phyloP scores from a whole-genome alignment of 2,113 vertebrate genomes.

The Struthio camelus region DNA sequence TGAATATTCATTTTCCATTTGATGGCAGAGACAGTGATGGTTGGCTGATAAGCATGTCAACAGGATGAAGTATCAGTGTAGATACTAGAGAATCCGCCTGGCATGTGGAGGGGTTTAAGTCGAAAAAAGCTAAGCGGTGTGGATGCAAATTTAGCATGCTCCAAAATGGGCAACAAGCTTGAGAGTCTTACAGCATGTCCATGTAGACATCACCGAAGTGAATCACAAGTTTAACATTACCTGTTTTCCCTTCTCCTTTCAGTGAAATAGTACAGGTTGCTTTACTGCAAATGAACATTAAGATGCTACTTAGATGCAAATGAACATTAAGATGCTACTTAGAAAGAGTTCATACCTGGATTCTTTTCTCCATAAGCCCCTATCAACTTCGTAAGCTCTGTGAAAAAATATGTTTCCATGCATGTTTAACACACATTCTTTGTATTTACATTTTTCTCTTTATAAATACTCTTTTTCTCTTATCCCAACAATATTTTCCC shows the following conservation, averaged over 20 bases:
- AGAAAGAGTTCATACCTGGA: neutral
- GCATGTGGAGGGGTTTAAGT: neutral
- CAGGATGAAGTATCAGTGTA: neutral
- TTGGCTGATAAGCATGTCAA: neutral
- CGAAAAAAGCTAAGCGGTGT: neutral
- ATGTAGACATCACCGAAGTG: neutral
- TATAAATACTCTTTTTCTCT: conserved; percentile 22
- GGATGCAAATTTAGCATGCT: neutral
- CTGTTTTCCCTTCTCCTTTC: neutral
- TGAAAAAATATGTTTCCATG: neutral
- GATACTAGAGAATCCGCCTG: neutral
- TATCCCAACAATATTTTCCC: neutral
- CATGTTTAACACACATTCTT: neutral
- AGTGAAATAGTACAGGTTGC: neutral
- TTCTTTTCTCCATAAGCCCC: conserved; percentile 10
- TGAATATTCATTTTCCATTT: neutral
- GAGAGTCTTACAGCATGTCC: neutral
- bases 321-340: neutral
- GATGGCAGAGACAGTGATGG: neutral
- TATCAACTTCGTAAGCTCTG: neutral
- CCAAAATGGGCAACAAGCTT: neutral
- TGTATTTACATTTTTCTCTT: neutral
- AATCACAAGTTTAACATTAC: neutral
- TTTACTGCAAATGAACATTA: neutral
- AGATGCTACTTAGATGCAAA: no score